Evolutionary conservation across 2,888 invertebrate species (phyloP).

Genomic region (Agrotis clavis): DNA sequence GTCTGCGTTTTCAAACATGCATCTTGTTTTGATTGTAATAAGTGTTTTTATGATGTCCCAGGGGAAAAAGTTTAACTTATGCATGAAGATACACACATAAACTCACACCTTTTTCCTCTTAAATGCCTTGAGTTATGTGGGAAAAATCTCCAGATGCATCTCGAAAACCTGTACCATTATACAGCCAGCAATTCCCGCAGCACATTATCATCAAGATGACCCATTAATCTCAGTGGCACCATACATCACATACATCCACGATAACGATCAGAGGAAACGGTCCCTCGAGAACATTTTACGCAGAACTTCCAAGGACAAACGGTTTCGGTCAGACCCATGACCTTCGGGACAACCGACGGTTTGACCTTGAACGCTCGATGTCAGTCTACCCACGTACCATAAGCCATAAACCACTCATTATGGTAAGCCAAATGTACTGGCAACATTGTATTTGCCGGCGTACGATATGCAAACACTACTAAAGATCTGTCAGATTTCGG

Average conservation of each 20-base stretch:
- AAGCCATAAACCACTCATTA: conserved; percentile 67
- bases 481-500: conserved; percentile 47
- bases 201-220: conserved; percentile 39
- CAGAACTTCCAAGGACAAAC: conserved; percentile 61
- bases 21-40: no score
- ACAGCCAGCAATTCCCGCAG: conserved; percentile 32
- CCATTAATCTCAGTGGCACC: conserved; percentile 39
- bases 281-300: conserved; percentile 38
- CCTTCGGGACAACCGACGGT: conserved; percentile 69
- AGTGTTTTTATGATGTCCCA: no score
- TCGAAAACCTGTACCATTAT: conserved; percentile 12
- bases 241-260: conserved; percentile 54
- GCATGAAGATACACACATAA: no score
- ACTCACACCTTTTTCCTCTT: no score
- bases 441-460: conserved; percentile 63
- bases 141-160: neutral
- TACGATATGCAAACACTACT: conserved; percentile 43
- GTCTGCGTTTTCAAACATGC: no score
- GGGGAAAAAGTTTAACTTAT: no score
- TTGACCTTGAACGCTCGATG: conserved; percentile 73
- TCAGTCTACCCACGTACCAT: conserved; percentile 73
- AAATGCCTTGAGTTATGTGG: neutral
- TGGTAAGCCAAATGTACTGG: conserved; percentile 63
- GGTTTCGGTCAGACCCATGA: conserved; percentile 63
- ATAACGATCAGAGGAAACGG: conserved; percentile 57